A percentile compares a stretch with the other conserved stretches of the same genome.
phyloP scores from a whole-genome alignment of 2,113 vertebrate species.

The Puma concolor region DNA sequence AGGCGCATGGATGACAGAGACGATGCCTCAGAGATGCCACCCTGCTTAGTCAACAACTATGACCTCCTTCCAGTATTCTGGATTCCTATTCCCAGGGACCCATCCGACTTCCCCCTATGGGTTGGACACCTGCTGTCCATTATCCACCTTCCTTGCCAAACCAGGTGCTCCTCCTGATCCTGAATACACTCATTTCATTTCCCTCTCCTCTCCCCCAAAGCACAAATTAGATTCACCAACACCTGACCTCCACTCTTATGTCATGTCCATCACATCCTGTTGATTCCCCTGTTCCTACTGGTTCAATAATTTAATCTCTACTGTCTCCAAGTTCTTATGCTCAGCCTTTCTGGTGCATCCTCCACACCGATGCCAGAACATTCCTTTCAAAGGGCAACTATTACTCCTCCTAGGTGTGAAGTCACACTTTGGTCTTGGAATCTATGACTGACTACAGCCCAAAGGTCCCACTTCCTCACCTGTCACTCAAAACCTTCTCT shows the following conservation, averaged over 20 bases:
- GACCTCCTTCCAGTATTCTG: no score
- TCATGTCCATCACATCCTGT: not conserved
- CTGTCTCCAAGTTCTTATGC: not conserved
- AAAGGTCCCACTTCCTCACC: not conserved
- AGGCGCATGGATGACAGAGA: not conserved
- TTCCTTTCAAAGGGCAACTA: not conserved
- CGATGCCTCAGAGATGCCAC: not conserved
- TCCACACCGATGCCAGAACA: not conserved
- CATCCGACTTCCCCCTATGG: not conserved
- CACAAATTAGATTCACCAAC: not conserved
- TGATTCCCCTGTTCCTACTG: not conserved
- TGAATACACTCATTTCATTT: not conserved
- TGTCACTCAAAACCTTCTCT: not conserved
- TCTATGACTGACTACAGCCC: not conserved
- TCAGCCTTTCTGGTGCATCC: not conserved
- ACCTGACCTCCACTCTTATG: not conserved
- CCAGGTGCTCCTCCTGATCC: not conserved
- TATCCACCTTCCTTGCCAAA: not conserved
- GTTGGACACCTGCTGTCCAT: not conserved
- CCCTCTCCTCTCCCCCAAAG: not conserved
- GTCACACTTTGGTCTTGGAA: not conserved
- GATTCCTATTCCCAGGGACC: no score
- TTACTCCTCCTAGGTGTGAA: not conserved
- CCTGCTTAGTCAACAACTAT: accelerated
- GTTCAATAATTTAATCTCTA: not conserved